These are phyloP conservation scores for Anadara kagoshimensis DNA, from an alignment of 1,140 invertebrate genomes.

Conservation along the genomic window DNA sequence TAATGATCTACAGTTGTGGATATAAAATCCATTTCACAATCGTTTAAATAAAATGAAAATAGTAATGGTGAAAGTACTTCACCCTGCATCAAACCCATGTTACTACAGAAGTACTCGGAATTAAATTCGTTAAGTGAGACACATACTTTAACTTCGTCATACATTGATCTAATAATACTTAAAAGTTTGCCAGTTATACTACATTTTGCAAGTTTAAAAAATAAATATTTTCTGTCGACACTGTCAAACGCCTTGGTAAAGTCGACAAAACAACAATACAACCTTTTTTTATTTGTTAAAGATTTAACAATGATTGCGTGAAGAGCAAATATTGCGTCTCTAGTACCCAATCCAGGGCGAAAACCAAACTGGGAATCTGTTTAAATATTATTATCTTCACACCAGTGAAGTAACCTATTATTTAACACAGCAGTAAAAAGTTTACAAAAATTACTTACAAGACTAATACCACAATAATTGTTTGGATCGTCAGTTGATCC, in stretches of 20 bases:
- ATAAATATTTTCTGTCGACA: constrained; percentile 14
- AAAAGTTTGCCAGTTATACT: constrained; percentile 24
- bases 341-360: constrained; percentile 2
- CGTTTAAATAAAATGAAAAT: constrained; percentile 36
- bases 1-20: background rate
- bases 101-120: constrained; percentile 21
- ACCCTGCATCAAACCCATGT: constrained; percentile 28
- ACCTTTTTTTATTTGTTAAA: constrained; percentile 3
- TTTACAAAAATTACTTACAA: constrained; percentile 6
- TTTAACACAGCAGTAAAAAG: constrained; percentile 6
- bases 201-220: constrained; percentile 16
- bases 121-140: constrained; percentile 18
- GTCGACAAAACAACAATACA: constrained; percentile 39
- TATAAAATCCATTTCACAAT: constrained; percentile 14
- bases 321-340: constrained; percentile 16
- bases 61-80: constrained; percentile 31
- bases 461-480: constrained; percentile 6
- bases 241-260: constrained; percentile 32
- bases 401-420: constrained; percentile 4
- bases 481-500: background rate
- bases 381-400: background rate
- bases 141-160: constrained; percentile 21
- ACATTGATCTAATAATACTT: constrained; percentile 26
- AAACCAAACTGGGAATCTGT: constrained; percentile 19
- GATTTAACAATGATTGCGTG: constrained; percentile 4